Conservation (phyloP, 2,113 vertebrate species). For the Eira barbara region DNA sequence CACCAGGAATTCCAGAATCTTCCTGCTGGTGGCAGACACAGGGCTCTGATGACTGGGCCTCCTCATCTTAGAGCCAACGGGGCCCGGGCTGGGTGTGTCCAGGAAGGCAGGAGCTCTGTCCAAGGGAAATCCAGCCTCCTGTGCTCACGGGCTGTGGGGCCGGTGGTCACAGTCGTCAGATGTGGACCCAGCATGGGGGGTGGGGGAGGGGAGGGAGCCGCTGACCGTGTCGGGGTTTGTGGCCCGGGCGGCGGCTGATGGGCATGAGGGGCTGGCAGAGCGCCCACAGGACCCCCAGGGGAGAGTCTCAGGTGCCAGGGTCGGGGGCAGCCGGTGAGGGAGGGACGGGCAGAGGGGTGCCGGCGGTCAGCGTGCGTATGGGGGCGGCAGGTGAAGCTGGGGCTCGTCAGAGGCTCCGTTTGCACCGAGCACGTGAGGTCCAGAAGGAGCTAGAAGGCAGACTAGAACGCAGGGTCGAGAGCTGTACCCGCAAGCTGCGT, state of each 20-base stretch:
- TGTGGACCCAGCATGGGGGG: not conserved
- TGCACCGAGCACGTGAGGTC: no score
- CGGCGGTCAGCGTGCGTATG: rapidly evolving
- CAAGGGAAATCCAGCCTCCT: rapidly evolving
- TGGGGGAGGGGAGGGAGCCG: no score
- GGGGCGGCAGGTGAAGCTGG: rapidly evolving
- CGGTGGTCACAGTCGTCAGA: rapidly evolving
- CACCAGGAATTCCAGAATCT: not conserved
- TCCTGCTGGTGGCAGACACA: not conserved
- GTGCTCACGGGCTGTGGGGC: not conserved
- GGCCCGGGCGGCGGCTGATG: not conserved
- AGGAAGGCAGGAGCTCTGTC: rapidly evolving
- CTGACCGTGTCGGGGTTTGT: rapidly evolving
- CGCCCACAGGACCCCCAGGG: rapidly evolving
- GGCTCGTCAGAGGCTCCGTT: not conserved
- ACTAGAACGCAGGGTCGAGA: not conserved
- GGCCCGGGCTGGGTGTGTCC: not conserved
- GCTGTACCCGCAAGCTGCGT: rapidly evolving
- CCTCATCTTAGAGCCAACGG: not conserved
- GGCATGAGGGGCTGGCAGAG: no score
- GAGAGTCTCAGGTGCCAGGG: not conserved
- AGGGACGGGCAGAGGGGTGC: not conserved
- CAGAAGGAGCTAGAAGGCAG: not conserved
- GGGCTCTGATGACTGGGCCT: not conserved
- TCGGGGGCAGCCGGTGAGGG: no score